Evolutionary conservation across 2,113 vertebrate genomes (phyloP).

Genomic region (Copsychus sechellarum): DNA sequence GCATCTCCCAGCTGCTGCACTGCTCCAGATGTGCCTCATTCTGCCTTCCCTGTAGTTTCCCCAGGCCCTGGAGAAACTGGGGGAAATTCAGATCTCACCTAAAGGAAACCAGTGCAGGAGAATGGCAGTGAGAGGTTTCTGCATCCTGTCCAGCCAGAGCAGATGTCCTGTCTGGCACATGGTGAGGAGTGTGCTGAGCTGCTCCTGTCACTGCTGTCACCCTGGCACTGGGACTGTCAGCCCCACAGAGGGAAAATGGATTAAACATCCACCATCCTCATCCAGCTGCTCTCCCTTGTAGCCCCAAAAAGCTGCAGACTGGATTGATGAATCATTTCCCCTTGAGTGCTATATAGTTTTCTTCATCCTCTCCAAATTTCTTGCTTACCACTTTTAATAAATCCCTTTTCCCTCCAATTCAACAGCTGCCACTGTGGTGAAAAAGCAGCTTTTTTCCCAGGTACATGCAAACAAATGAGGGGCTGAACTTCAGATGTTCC

Average conservation of each 20-base stretch:
- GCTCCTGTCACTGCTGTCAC: background rate
- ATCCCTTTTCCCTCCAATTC: background rate
- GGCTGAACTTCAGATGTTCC: background rate
- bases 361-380: background rate
- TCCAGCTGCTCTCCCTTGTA: background rate
- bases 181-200: background rate
- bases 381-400: background rate
- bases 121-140: background rate
- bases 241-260: background rate
- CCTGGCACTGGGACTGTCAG: background rate
- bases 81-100: background rate
- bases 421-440: background rate
- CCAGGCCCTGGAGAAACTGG: background rate
- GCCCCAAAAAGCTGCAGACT: background rate
- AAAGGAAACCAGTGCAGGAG: background rate
- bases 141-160: background rate
- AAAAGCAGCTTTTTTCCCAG: background rate
- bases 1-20: background rate
- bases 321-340: background rate
- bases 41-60: background rate
- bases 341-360: background rate
- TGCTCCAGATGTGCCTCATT: background rate
- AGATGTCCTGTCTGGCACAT: background rate
- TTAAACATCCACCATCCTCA: background rate
- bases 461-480: background rate